phyloP scores from a whole-genome alignment of 2,113 vertebrate species.

The Indri indri region DNA sequence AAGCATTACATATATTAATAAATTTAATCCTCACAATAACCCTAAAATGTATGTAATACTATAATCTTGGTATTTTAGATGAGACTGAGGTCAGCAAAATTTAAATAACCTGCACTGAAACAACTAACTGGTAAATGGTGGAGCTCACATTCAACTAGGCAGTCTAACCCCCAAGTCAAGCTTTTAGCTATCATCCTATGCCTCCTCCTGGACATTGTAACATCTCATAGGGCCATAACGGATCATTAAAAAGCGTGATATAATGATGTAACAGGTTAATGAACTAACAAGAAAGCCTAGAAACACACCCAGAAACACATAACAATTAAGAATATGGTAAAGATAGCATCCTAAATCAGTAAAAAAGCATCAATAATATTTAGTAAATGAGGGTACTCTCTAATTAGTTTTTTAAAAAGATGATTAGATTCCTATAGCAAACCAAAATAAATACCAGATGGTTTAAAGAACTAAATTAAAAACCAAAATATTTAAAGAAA shows the following conservation, averaged over 20 bases:
- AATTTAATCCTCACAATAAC: slow-evolving; percentile 12
- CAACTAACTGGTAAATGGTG: neutral
- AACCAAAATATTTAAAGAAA: neutral
- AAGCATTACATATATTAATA: slow-evolving; percentile 37
- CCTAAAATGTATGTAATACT: neutral
- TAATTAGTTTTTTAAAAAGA: neutral
- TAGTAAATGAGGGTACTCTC: neutral
- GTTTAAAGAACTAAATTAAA: neutral
- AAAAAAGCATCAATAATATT: neutral
- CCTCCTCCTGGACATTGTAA: neutral
- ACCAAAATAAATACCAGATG: neutral
- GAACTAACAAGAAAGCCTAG: neutral
- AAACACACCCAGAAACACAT: neutral
- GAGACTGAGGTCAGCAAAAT: neutral
- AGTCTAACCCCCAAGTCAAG: neutral
- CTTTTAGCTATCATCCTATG: neutral
- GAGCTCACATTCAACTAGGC: neutral
- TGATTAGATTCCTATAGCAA: neutral
- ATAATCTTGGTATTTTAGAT: slow-evolving; percentile 17
- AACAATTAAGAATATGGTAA: neutral
- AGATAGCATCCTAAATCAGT: neutral
- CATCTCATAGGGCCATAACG: neutral
- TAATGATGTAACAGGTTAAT: slow-evolving; percentile 9
- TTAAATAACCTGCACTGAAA: neutral
- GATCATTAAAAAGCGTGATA: neutral